Evolutionary conservation across 2,113 vertebrate species (phyloP).

Genomic region (Cottus gobio): DNA sequence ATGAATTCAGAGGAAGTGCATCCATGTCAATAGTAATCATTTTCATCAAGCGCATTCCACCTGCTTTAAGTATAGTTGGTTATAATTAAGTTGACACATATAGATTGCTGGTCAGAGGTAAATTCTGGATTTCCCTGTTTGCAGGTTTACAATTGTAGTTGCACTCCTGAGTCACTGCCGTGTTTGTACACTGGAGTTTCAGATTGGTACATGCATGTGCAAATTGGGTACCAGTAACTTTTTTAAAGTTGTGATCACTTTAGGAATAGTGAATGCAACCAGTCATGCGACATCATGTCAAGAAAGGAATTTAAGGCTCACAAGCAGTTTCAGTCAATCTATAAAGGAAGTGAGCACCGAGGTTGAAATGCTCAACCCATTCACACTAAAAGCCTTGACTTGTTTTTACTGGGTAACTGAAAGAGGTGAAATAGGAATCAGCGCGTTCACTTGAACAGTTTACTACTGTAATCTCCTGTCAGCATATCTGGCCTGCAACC

Average conservation of each 20-base stretch:
- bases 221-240: not conserved
- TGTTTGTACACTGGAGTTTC: not conserved
- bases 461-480: slow-evolving; percentile 64
- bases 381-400: not conserved
- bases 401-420: slow-evolving; percentile 18
- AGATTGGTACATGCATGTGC: not conserved
- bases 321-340: not conserved
- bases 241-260: not conserved
- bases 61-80: not conserved
- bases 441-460: slow-evolving; percentile 50
- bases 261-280: not conserved
- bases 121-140: not conserved
- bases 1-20: not conserved
- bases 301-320: not conserved
- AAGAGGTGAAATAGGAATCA: slow-evolving; percentile 25
- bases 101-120: not conserved
- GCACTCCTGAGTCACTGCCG: not conserved
- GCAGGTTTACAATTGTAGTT: not conserved
- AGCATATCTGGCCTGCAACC: slow-evolving; percentile 25
- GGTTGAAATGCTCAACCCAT: no score
- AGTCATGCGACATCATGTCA: not conserved
- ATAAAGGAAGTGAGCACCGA: not conserved
- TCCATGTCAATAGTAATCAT: not conserved
- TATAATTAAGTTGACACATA: not conserved
- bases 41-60: not conserved